A percentile compares a stretch with the other conserved stretches of the same genome.
These are phyloP conservation scores for Holacanthus passer DNA, from an alignment of 2,113 vertebrate species.

Conservation along the genomic window DNA sequence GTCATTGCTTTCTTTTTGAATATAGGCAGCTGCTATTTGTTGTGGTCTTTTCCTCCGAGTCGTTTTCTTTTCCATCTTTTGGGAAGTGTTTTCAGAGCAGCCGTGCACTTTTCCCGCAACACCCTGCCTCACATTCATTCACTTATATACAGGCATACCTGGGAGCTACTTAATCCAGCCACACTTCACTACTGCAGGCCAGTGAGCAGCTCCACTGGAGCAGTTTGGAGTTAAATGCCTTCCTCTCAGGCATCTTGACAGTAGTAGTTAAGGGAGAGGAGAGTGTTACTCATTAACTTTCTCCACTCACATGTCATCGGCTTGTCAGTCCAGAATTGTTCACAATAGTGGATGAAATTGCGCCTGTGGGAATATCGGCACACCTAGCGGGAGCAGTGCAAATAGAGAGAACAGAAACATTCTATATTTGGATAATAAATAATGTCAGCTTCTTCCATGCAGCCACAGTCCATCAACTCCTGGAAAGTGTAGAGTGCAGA, in stretches of 20 bases:
- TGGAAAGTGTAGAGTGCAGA: constrained; percentile 46
- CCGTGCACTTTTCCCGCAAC: background rate
- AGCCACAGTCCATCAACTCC: constrained; percentile 44
- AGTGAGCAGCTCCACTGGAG: background rate
- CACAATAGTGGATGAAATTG: constrained; percentile 23
- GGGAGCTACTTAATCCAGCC: constrained; percentile 40
- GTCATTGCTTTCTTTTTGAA: constrained; percentile 73
- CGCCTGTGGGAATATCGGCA: constrained; percentile 29
- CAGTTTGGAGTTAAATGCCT: constrained; percentile 32
- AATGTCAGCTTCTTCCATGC: constrained; percentile 42
- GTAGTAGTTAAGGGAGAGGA: constrained; percentile 40
- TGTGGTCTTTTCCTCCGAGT: constrained; percentile 39
- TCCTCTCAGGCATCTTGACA: constrained; percentile 43
- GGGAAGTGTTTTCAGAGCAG: constrained; percentile 11
- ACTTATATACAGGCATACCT: constrained; percentile 49
- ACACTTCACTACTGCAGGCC: constrained; percentile 15
- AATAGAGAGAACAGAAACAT: constrained; percentile 23
- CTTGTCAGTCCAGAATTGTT: constrained; percentile 36
- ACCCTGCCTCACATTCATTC: constrained; percentile 12
- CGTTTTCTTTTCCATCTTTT: constrained; percentile 35
- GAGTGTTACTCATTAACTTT: constrained; percentile 53
- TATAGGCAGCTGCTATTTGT: constrained; percentile 74
- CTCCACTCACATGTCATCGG: constrained; percentile 55
- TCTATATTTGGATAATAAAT: constrained; percentile 44
- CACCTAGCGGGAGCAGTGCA: constrained; percentile 12